Base-by-base conservation (phyloP, 2,113 vertebrate species). In the Eleginops maclovinus region DNA sequence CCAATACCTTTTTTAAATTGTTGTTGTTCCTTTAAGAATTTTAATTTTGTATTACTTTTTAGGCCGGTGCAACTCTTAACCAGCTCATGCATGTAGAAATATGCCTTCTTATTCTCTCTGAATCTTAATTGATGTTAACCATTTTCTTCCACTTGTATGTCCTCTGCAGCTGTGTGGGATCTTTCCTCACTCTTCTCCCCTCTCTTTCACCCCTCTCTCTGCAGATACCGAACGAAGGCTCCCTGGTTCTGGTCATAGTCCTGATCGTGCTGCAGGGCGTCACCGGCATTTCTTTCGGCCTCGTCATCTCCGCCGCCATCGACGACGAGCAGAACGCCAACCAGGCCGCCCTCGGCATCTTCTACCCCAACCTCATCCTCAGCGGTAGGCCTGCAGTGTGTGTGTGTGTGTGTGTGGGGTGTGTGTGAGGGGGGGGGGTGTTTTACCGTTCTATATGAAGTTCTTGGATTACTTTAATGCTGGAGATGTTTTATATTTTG, bases 251-350 rank as follows among this genome's bases (percentile, higher is more conserved):
- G 54, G 88, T 95, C 46, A 72, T 95, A 10, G 72, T 87, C 10
- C 87, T 96, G 55, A 95, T 96, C 31, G 87, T 95, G 56, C 93
- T 95, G 67, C 95, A 95, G 84, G 95, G 95, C 15, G 50, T 95
- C 78, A 91, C 87, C 0, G 94, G 94, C 41, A 95, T 95, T 61
- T 93, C 94, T 0, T 93, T 95, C 0, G 95, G 95, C 59, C 89
- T 96, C 40, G 94, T 96, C 69, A 95, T 96, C 83, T 95, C 95
- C 0, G 85, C 95, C 2, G 93, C 87, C 0, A 94, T 96, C 9
- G 95, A 96, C 4, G 94, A 95, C 11, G 95, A 96, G 86, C 95
- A 96, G 78, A 94, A 76, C 8, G 95, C 95, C 86, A 95, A 95
- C 87, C 95, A 96, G 87, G 91, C 94, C 0, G 92, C 94, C 0